Evolutionary conservation across 2,797 vertebrate species (phyloP), one percentile per base, ranked within the genome.

Genomic region (Borostomias antarcticus): DNA sequence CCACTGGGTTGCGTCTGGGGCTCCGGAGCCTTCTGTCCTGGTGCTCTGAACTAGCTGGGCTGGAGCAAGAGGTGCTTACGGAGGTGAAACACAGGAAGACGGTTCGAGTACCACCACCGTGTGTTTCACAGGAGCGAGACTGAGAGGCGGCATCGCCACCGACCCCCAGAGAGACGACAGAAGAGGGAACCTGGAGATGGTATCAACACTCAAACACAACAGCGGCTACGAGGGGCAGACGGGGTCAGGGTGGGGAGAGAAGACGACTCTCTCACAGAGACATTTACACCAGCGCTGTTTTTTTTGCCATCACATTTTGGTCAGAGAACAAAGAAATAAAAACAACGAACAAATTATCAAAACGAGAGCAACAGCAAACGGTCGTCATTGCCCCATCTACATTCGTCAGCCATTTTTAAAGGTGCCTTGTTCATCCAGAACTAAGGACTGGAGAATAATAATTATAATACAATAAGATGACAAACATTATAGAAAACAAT

Each of bases 331-430:
- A 80, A 76, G 23, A 17, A 65, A 87, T 74, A 66, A 75, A 88
- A 89, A 89, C 80, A 85, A 72, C 72, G 37, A 76, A 86, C n/a
- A 86, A 48, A 75, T 62, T n/a, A 67, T 66, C 64, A 25, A 52
- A 81, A 79, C 69, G 56, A 73, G 81, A 86, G 86, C 77, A 87
- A 84, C 85, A 91, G 78, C 74, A 87, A 70, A 84, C 93, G 91
- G 92, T 92, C 84, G 85, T 84, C 72, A 89, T 89, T 86, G 82
- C 92, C 92, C 91, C 91, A 92, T 92, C 93, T 95, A 97, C 95
- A 97, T 97, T 97, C 96, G 93, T 95, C 86, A 94, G 95, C 95
- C 94, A 94, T 94, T 87, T 93, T 82, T 77, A 72, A 89, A 93
- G 91, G 93, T 93, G 91, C 33, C 35, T 45, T 47, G 17, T 47